Evolutionary conservation across 2,113 vertebrate genomes (phyloP), one percentile per base, ranked within the genome.

Genomic region (Sander lucioperca): DNA sequence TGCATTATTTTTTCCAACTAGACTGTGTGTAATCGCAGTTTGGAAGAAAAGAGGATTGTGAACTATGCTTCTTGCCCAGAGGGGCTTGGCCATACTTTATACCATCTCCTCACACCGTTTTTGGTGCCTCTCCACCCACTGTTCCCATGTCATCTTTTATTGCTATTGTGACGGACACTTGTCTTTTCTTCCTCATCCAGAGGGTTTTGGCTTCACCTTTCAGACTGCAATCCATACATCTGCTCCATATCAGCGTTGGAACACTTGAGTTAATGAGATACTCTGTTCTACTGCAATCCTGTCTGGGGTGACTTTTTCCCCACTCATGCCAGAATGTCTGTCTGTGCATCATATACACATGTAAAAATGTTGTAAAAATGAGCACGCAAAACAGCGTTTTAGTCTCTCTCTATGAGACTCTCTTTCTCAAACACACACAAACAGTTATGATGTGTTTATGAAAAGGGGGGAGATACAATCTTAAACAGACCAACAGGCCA

Each of bases 401-500:
- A 11, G n/a, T n/a, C 19, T 53, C 56, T 68, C 25, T 63, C 63
- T 30, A 8, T 21, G 19, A 27, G n/a, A 1, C 33, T 64, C 13
- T 18, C 58, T 19, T 51, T 53, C 66, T 50, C 33, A 21, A n/a
- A 51, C 21, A 50, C 21, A 23, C 19, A 11, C 36, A 16, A 27
- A 58, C 30, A 47, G 72, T 83, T 83, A 85, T 85, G 61, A 88
- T 81, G 88, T 66, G 77, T 88, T 91, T 56, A 89, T 86, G 68
- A 75, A 39, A 27, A 79, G 21, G 56, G 61, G 23, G 47, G 57
- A 56, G 43, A 30, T 47, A 51, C 61, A 81, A 18, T 39, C 10
- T 57, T n/a, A 51, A 69, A 87, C 50, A 66, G 33, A 47, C 30
- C 13, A 62, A 54, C 53, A 51, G 43, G 51, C 58, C 58, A 64